Evolutionary conservation across 1,140 invertebrate genomes (phyloP).

Genomic region (Aphis craccivora): DNA sequence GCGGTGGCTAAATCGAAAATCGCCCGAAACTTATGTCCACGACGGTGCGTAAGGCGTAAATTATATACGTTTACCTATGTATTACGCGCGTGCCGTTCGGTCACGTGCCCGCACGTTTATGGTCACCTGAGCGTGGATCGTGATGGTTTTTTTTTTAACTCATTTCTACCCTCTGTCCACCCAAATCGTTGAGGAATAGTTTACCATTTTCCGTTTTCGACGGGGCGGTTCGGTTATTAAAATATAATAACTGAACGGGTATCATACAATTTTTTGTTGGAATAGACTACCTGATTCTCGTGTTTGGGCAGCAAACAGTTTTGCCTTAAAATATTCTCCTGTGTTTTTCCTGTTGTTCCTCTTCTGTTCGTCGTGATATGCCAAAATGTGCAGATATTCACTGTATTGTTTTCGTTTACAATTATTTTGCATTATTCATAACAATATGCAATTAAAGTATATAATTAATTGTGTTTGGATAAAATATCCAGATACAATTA

Average conservation of each 20-base stretch:
- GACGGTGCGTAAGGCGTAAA: background rate
- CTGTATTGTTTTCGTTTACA: too few relatives aligned
- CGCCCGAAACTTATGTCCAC: constrained; percentile 12
- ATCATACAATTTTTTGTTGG: background rate
- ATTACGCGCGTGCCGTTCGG: background rate
- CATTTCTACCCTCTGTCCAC: background rate
- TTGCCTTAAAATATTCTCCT: too few relatives aligned
- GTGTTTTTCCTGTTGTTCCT: too few relatives aligned
- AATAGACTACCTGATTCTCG: background rate
- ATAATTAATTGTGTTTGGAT: too few relatives aligned
- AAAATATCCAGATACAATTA: too few relatives aligned
- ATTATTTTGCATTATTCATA: too few relatives aligned
- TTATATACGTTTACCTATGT: background rate
- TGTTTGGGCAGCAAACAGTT: background rate
- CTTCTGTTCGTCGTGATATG: too few relatives aligned
- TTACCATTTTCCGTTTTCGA: background rate
- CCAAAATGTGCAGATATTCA: too few relatives aligned
- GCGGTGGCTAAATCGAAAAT: constrained; percentile 26
- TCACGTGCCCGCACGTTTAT: background rate
- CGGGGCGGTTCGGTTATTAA: background rate
- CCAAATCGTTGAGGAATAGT: background rate
- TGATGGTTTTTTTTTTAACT: background rate
- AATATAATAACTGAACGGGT: background rate
- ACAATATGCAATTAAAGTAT: too few relatives aligned
- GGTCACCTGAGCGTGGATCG: background rate